These are phyloP conservation scores for Abrostola tripartita DNA, from an alignment of 2,888 invertebrate genomes.

Conservation along the genomic window DNA sequence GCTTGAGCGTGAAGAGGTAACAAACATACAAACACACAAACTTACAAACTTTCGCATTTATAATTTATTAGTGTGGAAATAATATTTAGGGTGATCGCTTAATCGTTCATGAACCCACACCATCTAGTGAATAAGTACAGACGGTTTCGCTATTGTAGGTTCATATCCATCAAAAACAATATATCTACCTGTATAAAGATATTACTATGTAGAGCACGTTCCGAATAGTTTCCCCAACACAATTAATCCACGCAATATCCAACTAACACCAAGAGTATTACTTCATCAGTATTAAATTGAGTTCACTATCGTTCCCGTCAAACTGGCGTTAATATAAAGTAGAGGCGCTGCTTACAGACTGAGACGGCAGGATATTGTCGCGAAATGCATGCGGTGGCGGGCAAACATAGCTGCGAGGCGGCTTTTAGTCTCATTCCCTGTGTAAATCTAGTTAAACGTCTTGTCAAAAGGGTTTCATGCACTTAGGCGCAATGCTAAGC, in stretches of 20 bases:
- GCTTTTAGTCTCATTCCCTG: slow-evolving; percentile 51
- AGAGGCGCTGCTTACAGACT: slow-evolving; percentile 25
- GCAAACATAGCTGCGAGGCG: slow-evolving; percentile 38
- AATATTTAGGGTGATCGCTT: no score
- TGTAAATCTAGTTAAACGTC: slow-evolving; percentile 58
- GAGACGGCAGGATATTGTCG: slow-evolving; percentile 30
- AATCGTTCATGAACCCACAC: no score
- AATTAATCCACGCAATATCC: neutral
- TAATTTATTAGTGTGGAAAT: no score
- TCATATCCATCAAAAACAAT: no score
- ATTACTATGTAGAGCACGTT: no score
- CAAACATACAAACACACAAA: no score
- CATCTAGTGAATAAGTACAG: no score
- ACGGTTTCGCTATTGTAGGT: no score
- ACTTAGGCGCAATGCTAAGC: slow-evolving; percentile 37
- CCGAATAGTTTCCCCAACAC: no score
- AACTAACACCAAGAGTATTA: slow-evolving; percentile 13
- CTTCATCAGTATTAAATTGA: neutral
- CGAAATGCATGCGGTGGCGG: slow-evolving; percentile 42
- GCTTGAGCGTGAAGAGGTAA: no score
- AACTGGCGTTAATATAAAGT: slow-evolving; percentile 28
- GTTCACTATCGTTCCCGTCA: slow-evolving; percentile 14
- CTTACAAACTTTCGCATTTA: no score
- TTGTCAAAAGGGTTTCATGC: slow-evolving; percentile 54
- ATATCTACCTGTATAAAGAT: no score